Conservation (phyloP, 2,113 vertebrate species). For the Nannobrachium achirus region DNA sequence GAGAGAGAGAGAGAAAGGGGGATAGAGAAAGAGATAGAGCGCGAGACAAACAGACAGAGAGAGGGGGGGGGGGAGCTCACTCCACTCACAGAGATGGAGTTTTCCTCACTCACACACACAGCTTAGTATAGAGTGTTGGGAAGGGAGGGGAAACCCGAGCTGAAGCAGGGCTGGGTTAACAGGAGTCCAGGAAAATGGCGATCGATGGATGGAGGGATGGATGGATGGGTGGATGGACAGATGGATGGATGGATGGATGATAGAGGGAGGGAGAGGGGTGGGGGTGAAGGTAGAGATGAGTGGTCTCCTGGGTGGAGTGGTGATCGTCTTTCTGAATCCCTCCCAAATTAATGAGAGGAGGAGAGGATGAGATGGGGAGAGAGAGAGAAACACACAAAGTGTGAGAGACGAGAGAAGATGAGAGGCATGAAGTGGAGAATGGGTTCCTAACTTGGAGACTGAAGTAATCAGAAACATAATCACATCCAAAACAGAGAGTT, state of each 20-base stretch:
- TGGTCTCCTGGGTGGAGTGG: slow-evolving; percentile 90
- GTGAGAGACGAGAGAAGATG: background rate
- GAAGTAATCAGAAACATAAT: background rate
- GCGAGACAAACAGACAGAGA: no score
- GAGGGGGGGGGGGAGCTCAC: no score
- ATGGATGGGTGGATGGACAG: slow-evolving; percentile 81
- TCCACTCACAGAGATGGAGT: no score
- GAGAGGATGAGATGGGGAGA: background rate
- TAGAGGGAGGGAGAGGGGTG: slow-evolving; percentile 13
- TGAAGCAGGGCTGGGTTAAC: slow-evolving; percentile 76
- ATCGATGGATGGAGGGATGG: slow-evolving; percentile 91
- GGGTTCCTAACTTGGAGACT: background rate
- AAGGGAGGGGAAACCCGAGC: slow-evolving; percentile 78
- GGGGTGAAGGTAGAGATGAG: slow-evolving; percentile 82
- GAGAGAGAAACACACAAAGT: background rate
- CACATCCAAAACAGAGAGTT: no score
- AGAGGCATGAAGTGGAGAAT: background rate
- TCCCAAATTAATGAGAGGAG: slow-evolving; percentile 71
- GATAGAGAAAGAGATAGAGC: no score
- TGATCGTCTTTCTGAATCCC: slow-evolving; percentile 90
- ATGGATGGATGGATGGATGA: slow-evolving; percentile 83
- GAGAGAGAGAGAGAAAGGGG: no score
- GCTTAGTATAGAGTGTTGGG: slow-evolving; percentile 52
- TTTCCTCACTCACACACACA: slow-evolving; percentile 23
- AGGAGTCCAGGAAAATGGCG: slow-evolving; percentile 93